Conservation (phyloP, 30 jellyfish, hydroid and myxozoan genomes). For the Pelagia noctiluca region DNA sequence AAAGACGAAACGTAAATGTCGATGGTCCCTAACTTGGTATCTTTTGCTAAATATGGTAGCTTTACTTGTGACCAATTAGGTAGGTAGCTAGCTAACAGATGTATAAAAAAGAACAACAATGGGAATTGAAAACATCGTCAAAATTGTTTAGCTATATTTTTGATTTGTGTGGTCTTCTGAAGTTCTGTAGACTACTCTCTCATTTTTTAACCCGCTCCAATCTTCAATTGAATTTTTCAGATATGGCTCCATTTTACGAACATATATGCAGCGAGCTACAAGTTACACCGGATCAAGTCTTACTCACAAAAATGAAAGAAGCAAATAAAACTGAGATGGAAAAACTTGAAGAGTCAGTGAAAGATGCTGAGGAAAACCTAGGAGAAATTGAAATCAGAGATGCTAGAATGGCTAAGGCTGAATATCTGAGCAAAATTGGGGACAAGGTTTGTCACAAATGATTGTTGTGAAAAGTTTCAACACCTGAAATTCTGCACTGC, state of each 20-base stretch:
- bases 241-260: constrained; percentile 90
- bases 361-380: constrained; percentile 93
- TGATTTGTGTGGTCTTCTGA: no score
- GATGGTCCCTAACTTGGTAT: no score
- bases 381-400: constrained; percentile 96
- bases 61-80: no score
- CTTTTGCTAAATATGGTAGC: no score
- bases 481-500: background rate
- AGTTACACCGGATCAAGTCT: constrained; percentile 58
- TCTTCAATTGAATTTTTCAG: constrained; percentile 29
- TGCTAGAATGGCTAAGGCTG: constrained; percentile 86
- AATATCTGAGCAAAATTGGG: constrained; percentile 78
- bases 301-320: constrained; percentile 76
- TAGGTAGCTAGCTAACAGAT: no score
- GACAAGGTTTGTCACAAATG: constrained; percentile 83
- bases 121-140: no score
- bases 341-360: constrained; percentile 86
- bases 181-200: no score
- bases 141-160: no score
- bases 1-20: no score
- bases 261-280: constrained; percentile 83
- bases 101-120: no score
- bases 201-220: no score
- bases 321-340: constrained; percentile 58
- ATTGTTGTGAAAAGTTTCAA: background rate